A percentile compares a stretch with the other conserved stretches of the same genome.
phyloP scores from a whole-genome alignment of 2,888 invertebrate species.

The Mythimna lalbum region DNA sequence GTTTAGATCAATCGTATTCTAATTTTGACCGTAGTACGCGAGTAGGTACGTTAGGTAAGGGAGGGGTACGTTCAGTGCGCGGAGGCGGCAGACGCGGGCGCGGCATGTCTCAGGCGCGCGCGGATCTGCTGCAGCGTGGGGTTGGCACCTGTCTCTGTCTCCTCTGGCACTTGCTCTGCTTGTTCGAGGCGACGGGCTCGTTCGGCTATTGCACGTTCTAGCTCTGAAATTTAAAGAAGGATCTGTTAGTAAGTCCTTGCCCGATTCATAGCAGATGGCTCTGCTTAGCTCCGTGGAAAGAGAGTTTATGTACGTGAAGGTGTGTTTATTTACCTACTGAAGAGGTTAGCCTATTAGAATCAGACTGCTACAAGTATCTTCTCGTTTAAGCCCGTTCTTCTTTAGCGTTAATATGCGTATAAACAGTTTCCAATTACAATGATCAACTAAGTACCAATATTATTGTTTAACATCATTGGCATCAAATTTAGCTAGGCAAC shows the following conservation, averaged over 20 bases:
- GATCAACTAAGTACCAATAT: no score
- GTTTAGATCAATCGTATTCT: slow-evolving; percentile 24
- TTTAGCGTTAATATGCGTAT: no score
- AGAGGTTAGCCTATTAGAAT: no score
- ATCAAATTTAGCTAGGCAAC: no score
- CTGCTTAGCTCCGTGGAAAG: background rate
- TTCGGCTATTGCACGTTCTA: slow-evolving; percentile 92
- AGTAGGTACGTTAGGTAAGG: slow-evolving; percentile 35
- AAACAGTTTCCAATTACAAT: no score
- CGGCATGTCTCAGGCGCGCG: slow-evolving; percentile 86
- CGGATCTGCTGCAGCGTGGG: slow-evolving; percentile 85
- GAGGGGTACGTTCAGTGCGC: slow-evolving; percentile 76
- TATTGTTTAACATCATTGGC: no score
- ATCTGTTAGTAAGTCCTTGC: background rate
- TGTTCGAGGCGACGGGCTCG: slow-evolving; percentile 90
- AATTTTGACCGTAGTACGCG: slow-evolving; percentile 15
- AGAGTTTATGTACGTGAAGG: no score
- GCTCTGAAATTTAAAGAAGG: slow-evolving; percentile 80
- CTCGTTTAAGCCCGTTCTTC: no score
- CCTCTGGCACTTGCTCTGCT: slow-evolving; percentile 79
- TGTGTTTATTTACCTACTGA: no score
- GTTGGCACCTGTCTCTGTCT: slow-evolving; percentile 82
- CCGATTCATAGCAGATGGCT: background rate
- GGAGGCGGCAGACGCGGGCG: slow-evolving; percentile 77
- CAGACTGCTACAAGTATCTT: no score